Conservation (phyloP, 2,797 vertebrate species). For the Acipenser ruthenus region DNA sequence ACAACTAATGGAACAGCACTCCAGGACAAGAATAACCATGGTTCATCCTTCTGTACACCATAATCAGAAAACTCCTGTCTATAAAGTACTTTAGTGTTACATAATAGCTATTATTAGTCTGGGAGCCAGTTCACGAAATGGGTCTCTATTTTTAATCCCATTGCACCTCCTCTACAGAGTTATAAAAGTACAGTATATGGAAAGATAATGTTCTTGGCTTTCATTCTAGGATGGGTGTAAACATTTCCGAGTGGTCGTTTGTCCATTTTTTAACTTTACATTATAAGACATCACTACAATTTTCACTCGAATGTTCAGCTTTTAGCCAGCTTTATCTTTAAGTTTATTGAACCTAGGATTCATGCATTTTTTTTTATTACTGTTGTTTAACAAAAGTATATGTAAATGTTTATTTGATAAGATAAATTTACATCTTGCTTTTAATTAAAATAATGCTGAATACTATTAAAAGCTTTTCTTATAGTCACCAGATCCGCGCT, state of each 20-base stretch:
- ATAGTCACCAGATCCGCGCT: not conserved
- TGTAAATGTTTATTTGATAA: not conserved
- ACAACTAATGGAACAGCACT: too few relatives aligned
- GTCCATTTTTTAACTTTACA: not conserved
- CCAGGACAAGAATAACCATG: too few relatives aligned
- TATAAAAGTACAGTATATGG: not conserved
- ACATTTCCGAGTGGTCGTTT: not conserved
- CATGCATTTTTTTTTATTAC: not conserved
- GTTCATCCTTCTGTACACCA: too few relatives aligned
- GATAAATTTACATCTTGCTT: not conserved
- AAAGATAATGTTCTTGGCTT: not conserved
- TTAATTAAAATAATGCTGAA: not conserved
- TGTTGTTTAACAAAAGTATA: not conserved
- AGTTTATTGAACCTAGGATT: too few relatives aligned
- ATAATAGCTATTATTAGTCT: not conserved
- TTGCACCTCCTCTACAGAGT: not conserved
- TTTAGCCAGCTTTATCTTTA: not conserved
- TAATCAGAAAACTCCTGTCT: too few relatives aligned
- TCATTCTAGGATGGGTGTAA: not conserved
- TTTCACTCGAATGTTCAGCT: not conserved
- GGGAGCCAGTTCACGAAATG: not conserved
- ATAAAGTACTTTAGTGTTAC: too few relatives aligned
- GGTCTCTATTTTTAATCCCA: not conserved
- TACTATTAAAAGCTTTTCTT: too few relatives aligned
- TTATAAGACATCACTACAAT: not conserved